Percentiles rank a stretch among this genome's conserved stretches.
Conservation (phyloP, 2,888 invertebrate genomes). For the Eupithecia subumbrata region DNA sequence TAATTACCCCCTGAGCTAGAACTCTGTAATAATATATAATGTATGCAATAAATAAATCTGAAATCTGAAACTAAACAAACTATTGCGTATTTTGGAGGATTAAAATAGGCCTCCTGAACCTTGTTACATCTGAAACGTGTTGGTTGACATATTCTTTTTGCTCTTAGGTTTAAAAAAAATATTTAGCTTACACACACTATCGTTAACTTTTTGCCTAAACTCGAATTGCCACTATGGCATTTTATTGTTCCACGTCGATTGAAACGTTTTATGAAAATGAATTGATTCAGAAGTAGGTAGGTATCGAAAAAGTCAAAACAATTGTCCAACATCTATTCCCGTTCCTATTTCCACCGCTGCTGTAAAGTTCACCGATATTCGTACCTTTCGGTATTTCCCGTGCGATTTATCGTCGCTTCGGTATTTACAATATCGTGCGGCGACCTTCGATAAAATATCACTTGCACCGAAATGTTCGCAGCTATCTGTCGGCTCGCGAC, state of each 20-base stretch:
- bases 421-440: constrained; percentile 51
- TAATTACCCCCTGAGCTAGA: too few relatives aligned
- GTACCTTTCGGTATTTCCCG: constrained; percentile 16
- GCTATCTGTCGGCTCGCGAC: constrained; percentile 35
- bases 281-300: not conserved
- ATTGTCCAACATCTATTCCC: not conserved
- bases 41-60: too few relatives aligned
- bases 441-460: constrained; percentile 47
- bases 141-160: too few relatives aligned
- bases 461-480: constrained; percentile 39
- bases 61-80: too few relatives aligned
- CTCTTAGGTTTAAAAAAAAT: too few relatives aligned
- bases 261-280: not conserved
- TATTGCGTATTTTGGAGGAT: too few relatives aligned
- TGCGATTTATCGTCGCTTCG: constrained; percentile 35
- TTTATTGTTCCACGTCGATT: not conserved
- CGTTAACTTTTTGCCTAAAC: too few relatives aligned
- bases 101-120: too few relatives aligned
- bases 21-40: too few relatives aligned
- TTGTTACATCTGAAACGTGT: too few relatives aligned
- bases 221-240: too few relatives aligned
- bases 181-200: too few relatives aligned
- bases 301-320: not conserved
- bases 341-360: constrained; percentile 17
- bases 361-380: constrained; percentile 11